A percentile compares a stretch with the other conserved stretches of the same genome.
Evolutionary conservation across 2,888 invertebrate species (phyloP).

Genomic region (Leptothorax acervorum): DNA sequence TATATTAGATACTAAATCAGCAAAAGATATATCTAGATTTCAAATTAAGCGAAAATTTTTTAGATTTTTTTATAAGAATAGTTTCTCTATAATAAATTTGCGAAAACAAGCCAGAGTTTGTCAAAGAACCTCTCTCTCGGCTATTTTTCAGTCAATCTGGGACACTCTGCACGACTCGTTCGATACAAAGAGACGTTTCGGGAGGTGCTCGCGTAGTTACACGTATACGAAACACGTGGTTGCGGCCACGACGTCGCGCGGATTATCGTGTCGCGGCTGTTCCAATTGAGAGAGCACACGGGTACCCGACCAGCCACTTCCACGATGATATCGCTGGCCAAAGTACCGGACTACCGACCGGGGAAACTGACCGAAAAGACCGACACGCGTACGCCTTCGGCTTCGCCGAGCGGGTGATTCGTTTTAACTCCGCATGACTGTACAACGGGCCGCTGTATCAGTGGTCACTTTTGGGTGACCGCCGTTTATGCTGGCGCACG

Average conservation of each 20-base stretch:
- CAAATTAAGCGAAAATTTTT: neutral
- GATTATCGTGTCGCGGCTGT: conserved; percentile 62
- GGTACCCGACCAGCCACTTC: conserved; percentile 48
- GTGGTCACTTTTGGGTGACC: conserved; percentile 66
- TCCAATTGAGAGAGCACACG: conserved; percentile 52
- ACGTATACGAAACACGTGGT: conserved; percentile 49
- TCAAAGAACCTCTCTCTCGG: neutral
- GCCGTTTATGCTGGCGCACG: conserved; percentile 36
- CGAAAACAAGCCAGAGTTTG: conserved; percentile 11
- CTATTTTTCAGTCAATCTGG: conserved; percentile 68
- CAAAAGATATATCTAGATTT: neutral
- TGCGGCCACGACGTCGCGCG: conserved; percentile 44
- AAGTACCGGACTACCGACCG: conserved; percentile 65
- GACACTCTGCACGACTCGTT: conserved; percentile 3
- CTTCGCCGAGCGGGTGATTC: conserved; percentile 72
- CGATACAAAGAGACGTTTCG: conserved; percentile 33
- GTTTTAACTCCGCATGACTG: conserved; percentile 66
- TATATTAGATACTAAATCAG: neutral
- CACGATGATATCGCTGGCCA: conserved; percentile 50
- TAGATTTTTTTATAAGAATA: neutral
- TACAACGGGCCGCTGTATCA: conserved; percentile 42
- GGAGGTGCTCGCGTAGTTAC: neutral
- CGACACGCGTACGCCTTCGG: conserved; percentile 70
- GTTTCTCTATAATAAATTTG: neutral
- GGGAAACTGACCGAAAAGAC: conserved; percentile 72